These are phyloP conservation scores for Drosophila paranaensis DNA, from an alignment of 2,888 invertebrate species.

Conservation along the genomic window DNA sequence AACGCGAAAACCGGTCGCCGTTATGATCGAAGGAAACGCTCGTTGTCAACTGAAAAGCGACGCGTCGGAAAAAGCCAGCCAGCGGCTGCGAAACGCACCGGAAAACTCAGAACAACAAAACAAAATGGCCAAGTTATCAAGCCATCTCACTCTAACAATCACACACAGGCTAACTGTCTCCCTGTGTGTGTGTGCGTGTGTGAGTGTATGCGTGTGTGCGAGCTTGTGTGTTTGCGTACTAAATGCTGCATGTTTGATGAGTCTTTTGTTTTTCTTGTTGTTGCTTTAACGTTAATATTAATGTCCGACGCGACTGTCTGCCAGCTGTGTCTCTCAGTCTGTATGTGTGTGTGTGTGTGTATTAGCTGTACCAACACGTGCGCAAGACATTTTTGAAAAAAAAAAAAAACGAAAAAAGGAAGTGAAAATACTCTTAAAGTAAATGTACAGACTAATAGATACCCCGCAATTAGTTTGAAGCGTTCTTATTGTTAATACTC, in stretches of 20 bases:
- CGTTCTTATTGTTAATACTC: no score
- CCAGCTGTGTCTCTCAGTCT: constrained; percentile 33
- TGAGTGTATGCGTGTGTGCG: not conserved
- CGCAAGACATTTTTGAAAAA: constrained; percentile 64
- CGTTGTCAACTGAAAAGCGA: constrained; percentile 60
- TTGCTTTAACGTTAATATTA: constrained; percentile 70
- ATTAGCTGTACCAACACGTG: constrained; percentile 75
- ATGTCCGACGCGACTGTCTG: constrained; percentile 70
- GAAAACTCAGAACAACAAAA: constrained; percentile 59
- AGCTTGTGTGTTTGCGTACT: constrained; percentile 48
- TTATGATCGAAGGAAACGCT: constrained; percentile 75
- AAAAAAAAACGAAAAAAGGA: constrained; percentile 27
- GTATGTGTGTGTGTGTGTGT: constrained; percentile 26
- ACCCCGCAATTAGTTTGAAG: no score
- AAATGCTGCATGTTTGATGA: constrained; percentile 76
- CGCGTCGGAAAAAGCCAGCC: constrained; percentile 45
- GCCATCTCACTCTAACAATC: constrained; percentile 41
- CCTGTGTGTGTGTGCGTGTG: constrained; percentile 2
- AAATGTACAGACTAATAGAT: no score
- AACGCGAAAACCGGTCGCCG: constrained; percentile 17
- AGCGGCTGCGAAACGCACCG: constrained; percentile 67
- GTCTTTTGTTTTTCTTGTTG: constrained; percentile 48
- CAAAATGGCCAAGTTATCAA: constrained; percentile 46
- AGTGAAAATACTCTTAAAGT: not conserved
- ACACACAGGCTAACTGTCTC: constrained; percentile 15